phyloP scores from a whole-genome alignment of 2,113 vertebrate genomes.

The Entomyzon cyanotis region DNA sequence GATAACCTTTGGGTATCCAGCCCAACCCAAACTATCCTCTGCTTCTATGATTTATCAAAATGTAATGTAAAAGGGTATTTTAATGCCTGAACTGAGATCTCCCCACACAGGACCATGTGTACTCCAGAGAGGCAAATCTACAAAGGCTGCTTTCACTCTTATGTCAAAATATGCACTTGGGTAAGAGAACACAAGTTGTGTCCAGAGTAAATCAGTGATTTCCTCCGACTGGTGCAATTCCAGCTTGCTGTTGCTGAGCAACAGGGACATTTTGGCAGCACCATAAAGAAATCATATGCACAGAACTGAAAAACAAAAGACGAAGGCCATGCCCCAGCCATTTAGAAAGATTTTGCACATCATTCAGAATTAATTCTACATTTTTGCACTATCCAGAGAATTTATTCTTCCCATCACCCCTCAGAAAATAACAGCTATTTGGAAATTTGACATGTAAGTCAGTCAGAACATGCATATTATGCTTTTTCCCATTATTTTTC shows the following conservation, averaged over 20 bases:
- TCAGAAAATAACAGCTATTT: not conserved
- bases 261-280: conserved; percentile 17
- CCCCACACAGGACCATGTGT: not conserved
- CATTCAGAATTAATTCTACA: not conserved
- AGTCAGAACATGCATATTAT: not conserved
- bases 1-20: not conserved
- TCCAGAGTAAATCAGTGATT: not conserved
- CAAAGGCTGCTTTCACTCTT: not conserved
- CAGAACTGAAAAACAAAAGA: not conserved
- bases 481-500: not conserved
- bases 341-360: not conserved
- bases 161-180: not conserved
- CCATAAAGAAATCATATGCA: not conserved
- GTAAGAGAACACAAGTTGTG: not conserved
- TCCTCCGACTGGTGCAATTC: not conserved
- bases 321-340: not conserved
- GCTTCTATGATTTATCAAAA: not conserved
- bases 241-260: conserved; percentile 48
- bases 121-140: not conserved
- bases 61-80: not conserved
- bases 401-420: not conserved
- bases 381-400: not conserved
- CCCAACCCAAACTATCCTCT: not conserved
- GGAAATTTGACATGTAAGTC: not conserved
- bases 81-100: not conserved